These are phyloP conservation scores for Chymomyza procnemis DNA, from an alignment of 2,888 invertebrate species.

Conservation along the genomic window DNA sequence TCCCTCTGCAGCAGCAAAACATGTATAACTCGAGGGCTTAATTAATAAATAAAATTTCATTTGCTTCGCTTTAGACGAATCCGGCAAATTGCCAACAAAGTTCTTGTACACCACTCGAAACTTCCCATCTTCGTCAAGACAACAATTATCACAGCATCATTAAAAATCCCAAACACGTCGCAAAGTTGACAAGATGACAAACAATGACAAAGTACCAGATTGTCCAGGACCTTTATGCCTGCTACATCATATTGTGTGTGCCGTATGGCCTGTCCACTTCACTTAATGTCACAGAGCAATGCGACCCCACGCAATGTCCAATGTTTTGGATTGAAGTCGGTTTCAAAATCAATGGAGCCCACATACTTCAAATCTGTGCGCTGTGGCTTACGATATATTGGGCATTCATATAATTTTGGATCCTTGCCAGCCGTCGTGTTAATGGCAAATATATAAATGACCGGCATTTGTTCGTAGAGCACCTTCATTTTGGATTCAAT, in stretches of 20 bases:
- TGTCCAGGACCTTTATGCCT: background rate
- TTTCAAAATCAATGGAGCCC: slow-evolving; percentile 95
- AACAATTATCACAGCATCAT: slow-evolving; percentile 63
- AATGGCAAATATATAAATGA: slow-evolving; percentile 96
- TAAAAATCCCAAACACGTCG: slow-evolving; percentile 54
- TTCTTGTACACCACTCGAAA: background rate
- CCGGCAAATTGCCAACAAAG: slow-evolving; percentile 38
- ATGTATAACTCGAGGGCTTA: slow-evolving; percentile 50
- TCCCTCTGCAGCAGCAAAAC: background rate
- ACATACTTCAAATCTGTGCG: slow-evolving; percentile 97
- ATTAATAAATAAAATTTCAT: slow-evolving; percentile 54
- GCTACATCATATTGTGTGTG: background rate
- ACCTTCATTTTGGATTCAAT: slow-evolving; percentile 96
- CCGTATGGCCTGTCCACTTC: slow-evolving; percentile 68
- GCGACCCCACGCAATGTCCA: slow-evolving; percentile 98
- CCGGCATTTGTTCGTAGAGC: slow-evolving; percentile 96
- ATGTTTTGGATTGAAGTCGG: slow-evolving; percentile 93
- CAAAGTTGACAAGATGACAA: slow-evolving; percentile 52
- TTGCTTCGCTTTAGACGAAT: slow-evolving; percentile 41
- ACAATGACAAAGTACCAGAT: slow-evolving; percentile 34
- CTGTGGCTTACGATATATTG: slow-evolving; percentile 96
- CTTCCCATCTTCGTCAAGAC: slow-evolving; percentile 15
- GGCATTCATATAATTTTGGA: slow-evolving; percentile 95
- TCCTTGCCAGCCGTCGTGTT: slow-evolving; percentile 95
- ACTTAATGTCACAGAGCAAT: slow-evolving; percentile 96